These are phyloP conservation scores for Sweltsa coloradensis DNA, from an alignment of 1,140 invertebrate genomes.

Conservation along the genomic window DNA sequence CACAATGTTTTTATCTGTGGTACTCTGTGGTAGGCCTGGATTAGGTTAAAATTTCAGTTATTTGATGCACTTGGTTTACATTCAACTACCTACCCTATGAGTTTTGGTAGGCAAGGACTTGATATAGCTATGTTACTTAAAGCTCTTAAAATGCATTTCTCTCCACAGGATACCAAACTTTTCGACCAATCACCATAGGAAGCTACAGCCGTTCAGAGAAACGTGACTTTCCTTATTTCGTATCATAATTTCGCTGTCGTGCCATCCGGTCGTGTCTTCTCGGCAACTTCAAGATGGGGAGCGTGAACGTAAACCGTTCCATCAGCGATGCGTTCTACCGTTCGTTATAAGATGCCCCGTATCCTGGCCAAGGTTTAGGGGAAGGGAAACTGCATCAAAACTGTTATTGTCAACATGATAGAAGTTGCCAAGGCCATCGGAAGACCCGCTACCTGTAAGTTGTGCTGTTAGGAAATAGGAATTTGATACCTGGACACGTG, in stretches of 20 bases:
- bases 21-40: too few species aligned
- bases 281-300: conserved; percentile 43
- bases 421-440: conserved; percentile 97
- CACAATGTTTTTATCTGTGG: too few species aligned
- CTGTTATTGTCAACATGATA: conserved; percentile 98
- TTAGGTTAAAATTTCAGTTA: too few species aligned
- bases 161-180: conserved; percentile 80
- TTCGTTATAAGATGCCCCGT: conserved; percentile 99
- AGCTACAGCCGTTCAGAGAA: conserved; percentile 86
- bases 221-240: conserved; percentile 76
- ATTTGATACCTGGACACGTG: too few species aligned
- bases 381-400: conserved; percentile 99
- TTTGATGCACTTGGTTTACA: too few species aligned
- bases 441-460: conserved; percentile 89
- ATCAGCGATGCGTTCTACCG: conserved; percentile 98
- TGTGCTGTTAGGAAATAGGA: too few species aligned
- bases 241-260: neutral
- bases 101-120: too few species aligned
- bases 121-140: too few species aligned
- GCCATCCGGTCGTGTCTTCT: neutral
- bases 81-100: too few species aligned
- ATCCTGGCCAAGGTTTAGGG: conserved; percentile 94
- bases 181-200: conserved; percentile 89
- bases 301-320: conserved; percentile 91
- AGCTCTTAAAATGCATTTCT: too few species aligned